Conservation (phyloP, 2,888 invertebrate species). For the Baccha elongata region DNA sequence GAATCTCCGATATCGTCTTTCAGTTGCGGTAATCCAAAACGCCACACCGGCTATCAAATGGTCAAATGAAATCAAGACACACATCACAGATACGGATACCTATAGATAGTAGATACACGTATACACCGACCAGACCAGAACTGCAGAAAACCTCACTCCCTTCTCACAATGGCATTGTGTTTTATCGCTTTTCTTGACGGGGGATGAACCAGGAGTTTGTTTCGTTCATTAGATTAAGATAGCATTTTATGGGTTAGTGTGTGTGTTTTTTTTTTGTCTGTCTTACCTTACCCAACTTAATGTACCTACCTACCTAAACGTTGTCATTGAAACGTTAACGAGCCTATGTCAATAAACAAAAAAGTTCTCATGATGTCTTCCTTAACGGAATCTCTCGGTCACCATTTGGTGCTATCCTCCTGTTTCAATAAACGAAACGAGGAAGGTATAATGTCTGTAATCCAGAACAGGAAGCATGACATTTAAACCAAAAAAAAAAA, state of each 20-base stretch:
- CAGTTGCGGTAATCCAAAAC: constrained; percentile 50
- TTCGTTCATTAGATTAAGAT: constrained; percentile 66
- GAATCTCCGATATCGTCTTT: constrained; percentile 57
- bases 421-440: constrained; percentile 1
- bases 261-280: not conserved
- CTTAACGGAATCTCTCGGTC: not conserved
- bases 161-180: constrained; percentile 57
- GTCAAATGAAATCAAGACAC: constrained; percentile 53
- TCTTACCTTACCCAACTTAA: not conserved
- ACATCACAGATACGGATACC: constrained; percentile 1
- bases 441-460: constrained; percentile 23
- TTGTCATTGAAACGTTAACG: constrained; percentile 37
- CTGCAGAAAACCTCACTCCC: constrained; percentile 35
- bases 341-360: constrained; percentile 49
- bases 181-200: constrained; percentile 42
- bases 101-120: too few relatives aligned
- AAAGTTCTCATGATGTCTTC: constrained; percentile 31
- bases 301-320: not conserved
- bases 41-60: constrained; percentile 62
- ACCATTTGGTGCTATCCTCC: constrained; percentile 33
- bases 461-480: constrained; percentile 51
- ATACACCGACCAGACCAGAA: constrained; percentile 19
- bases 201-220: constrained; percentile 21
- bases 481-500: constrained; percentile 25
- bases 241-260: too few relatives aligned